Evolutionary conservation across 2,888 invertebrate species (phyloP).

Genomic region (Drosophila niveifrons): DNA sequence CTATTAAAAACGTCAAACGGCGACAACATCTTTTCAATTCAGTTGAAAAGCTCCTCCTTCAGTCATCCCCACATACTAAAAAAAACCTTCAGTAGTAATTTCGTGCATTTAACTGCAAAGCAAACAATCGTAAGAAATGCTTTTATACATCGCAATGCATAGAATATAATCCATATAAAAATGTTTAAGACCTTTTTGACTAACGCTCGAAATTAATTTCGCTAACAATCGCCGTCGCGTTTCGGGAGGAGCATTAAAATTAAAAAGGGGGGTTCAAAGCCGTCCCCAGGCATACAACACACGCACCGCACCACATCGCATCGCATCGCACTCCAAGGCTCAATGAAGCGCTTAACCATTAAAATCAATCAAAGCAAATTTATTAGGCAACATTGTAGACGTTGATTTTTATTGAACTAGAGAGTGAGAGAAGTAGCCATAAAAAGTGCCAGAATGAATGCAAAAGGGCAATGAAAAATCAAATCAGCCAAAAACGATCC

Average conservation of each 20-base stretch:
- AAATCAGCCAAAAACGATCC: conserved; percentile 75
- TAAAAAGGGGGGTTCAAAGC: conserved; percentile 57
- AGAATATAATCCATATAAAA: conserved; percentile 73
- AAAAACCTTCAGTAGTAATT: conserved; percentile 21
- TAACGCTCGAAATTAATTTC: conserved; percentile 79
- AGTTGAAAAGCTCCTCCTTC: conserved; percentile 62
- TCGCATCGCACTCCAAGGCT: conserved; percentile 63
- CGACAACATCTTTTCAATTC: conserved; percentile 69
- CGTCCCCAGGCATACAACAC: conserved; percentile 38
- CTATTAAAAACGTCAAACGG: conserved; percentile 72
- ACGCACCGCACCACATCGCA: conserved; percentile 48
- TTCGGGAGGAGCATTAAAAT: conserved; percentile 52
- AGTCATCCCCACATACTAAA: conserved; percentile 1
- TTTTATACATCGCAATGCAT: conserved; percentile 67
- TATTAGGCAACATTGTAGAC: conserved; percentile 81
- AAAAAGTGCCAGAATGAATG: conserved; percentile 51
- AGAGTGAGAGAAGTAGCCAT: conserved; percentile 67
- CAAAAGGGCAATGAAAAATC: conserved; percentile 71
- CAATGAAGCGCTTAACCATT: conserved; percentile 84
- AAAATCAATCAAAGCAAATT: conserved; percentile 84
- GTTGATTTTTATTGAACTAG: conserved; percentile 72
- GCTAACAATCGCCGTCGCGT: conserved; percentile 70
- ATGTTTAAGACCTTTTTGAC: conserved; percentile 75
- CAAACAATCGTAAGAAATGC: conserved; percentile 78
- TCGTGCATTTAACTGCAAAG: conserved; percentile 70